Conservation (phyloP, 1,140 invertebrate species). For the Apis mellifera region DNA sequence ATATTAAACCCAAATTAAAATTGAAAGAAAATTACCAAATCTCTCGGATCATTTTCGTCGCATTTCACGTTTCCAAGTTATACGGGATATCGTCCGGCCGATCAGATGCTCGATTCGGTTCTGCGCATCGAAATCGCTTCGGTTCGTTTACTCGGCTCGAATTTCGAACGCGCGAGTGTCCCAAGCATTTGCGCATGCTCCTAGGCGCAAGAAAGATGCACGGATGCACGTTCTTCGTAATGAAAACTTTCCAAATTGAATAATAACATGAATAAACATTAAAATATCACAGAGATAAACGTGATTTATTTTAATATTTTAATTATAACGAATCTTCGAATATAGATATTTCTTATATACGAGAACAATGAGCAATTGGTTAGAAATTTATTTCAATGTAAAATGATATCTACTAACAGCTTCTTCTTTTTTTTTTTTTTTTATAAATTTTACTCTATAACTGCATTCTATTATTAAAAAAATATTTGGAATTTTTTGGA, state of each 20-base stretch:
- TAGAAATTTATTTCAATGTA: too few species aligned
- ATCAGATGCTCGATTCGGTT: neutral
- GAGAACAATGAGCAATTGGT: too few species aligned
- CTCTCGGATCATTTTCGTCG: neutral
- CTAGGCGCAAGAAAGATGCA: neutral
- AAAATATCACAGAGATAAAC: neutral
- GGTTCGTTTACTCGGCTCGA: slow-evolving; percentile 7
- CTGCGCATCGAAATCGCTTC: neutral
- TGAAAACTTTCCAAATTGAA: neutral
- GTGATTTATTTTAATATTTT: too few species aligned
- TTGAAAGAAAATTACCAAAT: neutral
- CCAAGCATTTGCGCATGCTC: neutral
- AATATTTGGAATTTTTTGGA: neutral
- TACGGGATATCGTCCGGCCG: neutral
- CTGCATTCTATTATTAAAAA: neutral
- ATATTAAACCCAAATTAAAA: too few species aligned
- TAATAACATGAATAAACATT: too few species aligned
- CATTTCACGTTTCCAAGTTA: neutral
- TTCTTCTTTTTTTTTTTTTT: too few species aligned
- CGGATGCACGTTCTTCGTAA: neutral
- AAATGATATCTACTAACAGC: too few species aligned
- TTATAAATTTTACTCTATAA: neutral
- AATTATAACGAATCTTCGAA: too few species aligned
- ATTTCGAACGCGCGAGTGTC: slow-evolving; percentile 6
- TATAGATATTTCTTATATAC: too few species aligned